Conservation (phyloP, 1,140 invertebrate species). For the Manduca sexta region DNA sequence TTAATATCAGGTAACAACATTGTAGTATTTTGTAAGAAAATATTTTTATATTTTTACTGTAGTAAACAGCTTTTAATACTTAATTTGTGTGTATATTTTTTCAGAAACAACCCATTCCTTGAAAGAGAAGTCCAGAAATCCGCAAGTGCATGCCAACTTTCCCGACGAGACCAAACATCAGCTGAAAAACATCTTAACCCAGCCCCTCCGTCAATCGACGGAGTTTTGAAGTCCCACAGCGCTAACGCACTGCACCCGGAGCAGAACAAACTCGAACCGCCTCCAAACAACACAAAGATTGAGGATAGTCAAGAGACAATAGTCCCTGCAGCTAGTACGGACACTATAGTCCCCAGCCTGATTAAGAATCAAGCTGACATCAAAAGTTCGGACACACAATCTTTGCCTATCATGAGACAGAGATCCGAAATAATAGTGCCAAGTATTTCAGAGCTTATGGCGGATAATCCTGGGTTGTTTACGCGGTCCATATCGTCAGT, state of each 20-base stretch:
- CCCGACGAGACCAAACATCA: constrained; percentile 48
- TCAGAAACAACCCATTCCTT: constrained; percentile 70
- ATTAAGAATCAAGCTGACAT: constrained; percentile 21
- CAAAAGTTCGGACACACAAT: constrained; percentile 6
- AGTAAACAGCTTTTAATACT: neutral
- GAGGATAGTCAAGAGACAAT: constrained; percentile 45
- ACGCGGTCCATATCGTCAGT: constrained; percentile 49
- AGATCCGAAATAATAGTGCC: constrained; percentile 44
- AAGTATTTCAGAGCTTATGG: constrained; percentile 34
- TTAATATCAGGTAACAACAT: constrained; percentile 64
- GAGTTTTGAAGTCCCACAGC: constrained; percentile 58
- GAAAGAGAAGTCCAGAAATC: constrained; percentile 74
- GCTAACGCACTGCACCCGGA: constrained; percentile 57
- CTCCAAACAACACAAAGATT: constrained; percentile 16
- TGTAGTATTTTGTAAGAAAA: no score
- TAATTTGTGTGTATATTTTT: constrained; percentile 16
- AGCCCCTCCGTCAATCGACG: constrained; percentile 31
- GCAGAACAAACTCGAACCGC: constrained; percentile 13
- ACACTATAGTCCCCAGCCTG: constrained; percentile 47
- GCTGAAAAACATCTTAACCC: constrained; percentile 46
- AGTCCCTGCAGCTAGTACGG: constrained; percentile 34
- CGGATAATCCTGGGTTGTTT: constrained; percentile 38
- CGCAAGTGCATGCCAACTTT: constrained; percentile 72
- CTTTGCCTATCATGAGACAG: constrained; percentile 36
- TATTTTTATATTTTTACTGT: neutral